Conservation (phyloP, 1,140 invertebrate species). For the Pissodes strobi region DNA sequence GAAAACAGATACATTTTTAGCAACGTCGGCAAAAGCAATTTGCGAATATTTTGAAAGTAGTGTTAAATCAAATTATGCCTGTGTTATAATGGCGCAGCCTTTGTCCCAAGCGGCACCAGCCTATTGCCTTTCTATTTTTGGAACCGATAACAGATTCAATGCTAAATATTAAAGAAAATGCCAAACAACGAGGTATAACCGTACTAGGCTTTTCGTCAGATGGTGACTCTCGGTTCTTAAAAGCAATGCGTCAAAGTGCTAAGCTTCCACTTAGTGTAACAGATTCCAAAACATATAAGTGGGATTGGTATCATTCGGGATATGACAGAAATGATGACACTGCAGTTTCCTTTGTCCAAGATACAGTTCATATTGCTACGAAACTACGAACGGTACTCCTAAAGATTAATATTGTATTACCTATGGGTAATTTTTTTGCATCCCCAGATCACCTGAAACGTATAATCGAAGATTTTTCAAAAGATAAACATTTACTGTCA, state of each 20-base stretch:
- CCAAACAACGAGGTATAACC: background rate
- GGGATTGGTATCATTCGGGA: conserved; percentile 12
- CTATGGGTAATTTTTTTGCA: conserved; percentile 9
- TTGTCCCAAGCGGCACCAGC: conserved; percentile 12
- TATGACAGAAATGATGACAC: background rate
- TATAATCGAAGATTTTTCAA: background rate
- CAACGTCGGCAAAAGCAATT: background rate
- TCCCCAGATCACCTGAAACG: conserved; percentile 2
- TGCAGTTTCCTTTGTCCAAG: conserved; percentile 18
- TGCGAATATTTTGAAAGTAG: no score
- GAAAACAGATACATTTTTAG: conserved; percentile 7
- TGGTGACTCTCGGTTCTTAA: conserved; percentile 31
- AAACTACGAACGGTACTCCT: conserved; percentile 24
- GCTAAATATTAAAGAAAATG: background rate
- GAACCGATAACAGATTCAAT: conserved; percentile 28
- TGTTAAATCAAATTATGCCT: conserved; percentile 8
- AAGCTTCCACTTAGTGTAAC: background rate
- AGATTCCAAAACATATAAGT: background rate
- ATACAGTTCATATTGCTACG: conserved; percentile 20
- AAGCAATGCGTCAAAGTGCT: conserved; percentile 1
- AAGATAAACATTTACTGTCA: conserved; percentile 24
- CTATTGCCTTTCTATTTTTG: conserved; percentile 28
- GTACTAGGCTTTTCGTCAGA: conserved; percentile 29
- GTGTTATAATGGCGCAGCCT: conserved; percentile 23
- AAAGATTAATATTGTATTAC: conserved; percentile 7